phyloP scores from a whole-genome alignment of 2,113 vertebrate species.

The Trinectes maculatus region DNA sequence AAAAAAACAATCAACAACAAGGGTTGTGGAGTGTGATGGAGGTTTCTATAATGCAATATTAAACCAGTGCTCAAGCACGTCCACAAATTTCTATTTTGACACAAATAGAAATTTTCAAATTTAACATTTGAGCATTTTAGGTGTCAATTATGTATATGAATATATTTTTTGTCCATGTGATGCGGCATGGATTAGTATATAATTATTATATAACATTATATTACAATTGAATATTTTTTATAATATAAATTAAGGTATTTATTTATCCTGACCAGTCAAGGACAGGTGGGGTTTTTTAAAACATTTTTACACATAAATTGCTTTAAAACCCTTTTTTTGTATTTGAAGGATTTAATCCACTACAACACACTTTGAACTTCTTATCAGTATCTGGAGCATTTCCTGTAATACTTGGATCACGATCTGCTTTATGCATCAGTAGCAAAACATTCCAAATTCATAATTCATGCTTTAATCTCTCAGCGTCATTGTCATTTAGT shows the following conservation, averaged over 20 bases:
- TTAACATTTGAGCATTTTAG: neutral
- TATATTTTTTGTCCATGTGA: too few species aligned
- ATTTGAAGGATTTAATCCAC: neutral
- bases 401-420: constrained; percentile 10
- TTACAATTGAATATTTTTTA: too few species aligned
- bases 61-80: too few species aligned
- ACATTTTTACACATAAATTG: too few species aligned
- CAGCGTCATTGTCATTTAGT: neutral
- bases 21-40: neutral
- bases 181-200: too few species aligned
- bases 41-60: too few species aligned
- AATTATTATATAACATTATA: too few species aligned
- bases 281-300: too few species aligned
- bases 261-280: too few species aligned
- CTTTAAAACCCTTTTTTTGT: too few species aligned
- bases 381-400: neutral
- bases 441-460: neutral
- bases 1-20: neutral
- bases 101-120: too few species aligned
- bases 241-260: neutral
- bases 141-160: neutral
- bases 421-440: neutral
- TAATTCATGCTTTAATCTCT: constrained; percentile 13
- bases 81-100: too few species aligned
- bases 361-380: neutral